Evolutionary conservation across 2,113 vertebrate genomes (phyloP).

Genomic region (Thryonomys swinderianus): DNA sequence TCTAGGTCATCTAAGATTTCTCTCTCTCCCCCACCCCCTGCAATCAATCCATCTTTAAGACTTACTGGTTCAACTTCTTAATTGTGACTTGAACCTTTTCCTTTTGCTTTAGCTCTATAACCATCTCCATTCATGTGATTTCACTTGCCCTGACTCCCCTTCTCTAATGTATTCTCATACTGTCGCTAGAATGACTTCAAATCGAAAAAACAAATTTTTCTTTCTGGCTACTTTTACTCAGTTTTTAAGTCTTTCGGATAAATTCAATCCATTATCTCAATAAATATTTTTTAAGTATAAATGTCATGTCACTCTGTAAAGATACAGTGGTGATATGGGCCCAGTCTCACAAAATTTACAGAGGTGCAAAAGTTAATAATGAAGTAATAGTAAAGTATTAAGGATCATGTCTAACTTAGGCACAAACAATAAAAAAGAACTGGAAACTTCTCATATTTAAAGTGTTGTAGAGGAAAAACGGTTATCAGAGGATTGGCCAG

Average conservation of each 20-base stretch:
- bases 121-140: not conserved
- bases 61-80: not conserved
- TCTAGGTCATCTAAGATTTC: not conserved
- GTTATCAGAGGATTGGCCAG: not conserved
- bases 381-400: not conserved
- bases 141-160: not conserved
- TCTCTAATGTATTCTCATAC: not conserved
- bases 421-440: not conserved
- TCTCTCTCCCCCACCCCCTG: not conserved
- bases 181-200: not conserved
- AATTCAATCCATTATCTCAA: not conserved
- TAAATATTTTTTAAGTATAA: constrained; percentile 27
- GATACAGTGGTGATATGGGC: not conserved
- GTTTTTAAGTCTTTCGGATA: constrained; percentile 32
- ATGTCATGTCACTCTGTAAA: not conserved
- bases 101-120: constrained; percentile 6
- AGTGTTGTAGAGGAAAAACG: not conserved
- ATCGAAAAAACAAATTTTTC: not conserved
- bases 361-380: constrained; percentile 3
- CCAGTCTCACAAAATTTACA: not conserved
- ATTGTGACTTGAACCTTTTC: not conserved
- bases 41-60: not conserved
- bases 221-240: not conserved
- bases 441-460: not conserved
- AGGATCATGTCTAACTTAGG: not conserved